Evolutionary conservation across 2,797 vertebrate genomes (phyloP), one percentile per base, ranked within the genome.

Genomic region (Acipenser ruthenus): DNA sequence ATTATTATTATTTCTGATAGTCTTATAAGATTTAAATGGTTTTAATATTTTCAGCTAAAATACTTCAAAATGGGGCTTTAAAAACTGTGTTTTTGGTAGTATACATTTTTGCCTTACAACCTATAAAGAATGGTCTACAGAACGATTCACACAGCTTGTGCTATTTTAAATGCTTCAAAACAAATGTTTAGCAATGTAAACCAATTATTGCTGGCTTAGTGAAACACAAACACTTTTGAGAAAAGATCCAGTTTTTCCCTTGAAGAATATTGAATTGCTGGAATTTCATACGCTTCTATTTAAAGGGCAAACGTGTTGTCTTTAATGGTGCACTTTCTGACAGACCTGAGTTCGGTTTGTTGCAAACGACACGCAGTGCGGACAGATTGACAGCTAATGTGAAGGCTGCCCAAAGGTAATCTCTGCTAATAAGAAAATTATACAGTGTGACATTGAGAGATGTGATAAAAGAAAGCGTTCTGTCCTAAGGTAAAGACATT

Each of bases 331-430:
- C 72, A 79, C 69, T 72, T 79, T 61, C 77, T 76, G 80, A 50
- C 81, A 82, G 84, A 87, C 78, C 86, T 87, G 71, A 82, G 83
- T 76, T 82, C 70, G 77, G 81, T 75, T 86, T 87, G 78, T 80
- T 81, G 79, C 80, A 81, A 80, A 84, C 80, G 84, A 76, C 77
- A 70, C 55, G 73, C 71, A 82, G 83, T 82, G 83, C 84, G 74
- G 82, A 84, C 77, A 88, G 88, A 90, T 88, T 90, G 89, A 89
- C 87, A 88, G 86, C 80, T 82, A 81, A 77, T 78, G 62, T 81
- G 82, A 80, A 80, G 85, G 77, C 78, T 75, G 86, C 86, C 87
- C 84, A 87, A 84, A 90, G 88, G 86, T 87, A 87, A 87, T 79
- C 73, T 83, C 69, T 72, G 75, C 79, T 88, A 86, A 84, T 87